Conservation (phyloP, 2,888 invertebrate species). For the Hecatera dysodea region DNA sequence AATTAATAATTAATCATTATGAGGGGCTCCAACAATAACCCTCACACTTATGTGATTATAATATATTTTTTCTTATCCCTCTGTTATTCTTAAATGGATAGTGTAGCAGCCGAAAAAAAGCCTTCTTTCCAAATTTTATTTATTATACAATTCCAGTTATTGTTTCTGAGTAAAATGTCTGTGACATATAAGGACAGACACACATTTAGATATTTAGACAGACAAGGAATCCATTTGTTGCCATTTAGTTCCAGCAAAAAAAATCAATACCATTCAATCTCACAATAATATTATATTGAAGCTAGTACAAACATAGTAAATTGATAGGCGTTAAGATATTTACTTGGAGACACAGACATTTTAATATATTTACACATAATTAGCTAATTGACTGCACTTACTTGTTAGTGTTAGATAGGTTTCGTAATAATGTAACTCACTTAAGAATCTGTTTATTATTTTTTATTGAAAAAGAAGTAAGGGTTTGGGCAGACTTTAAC, state of each 20-base stretch:
- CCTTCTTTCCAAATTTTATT: not conserved
- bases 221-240: not conserved
- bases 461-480: not conserved
- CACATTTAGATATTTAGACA: not conserved
- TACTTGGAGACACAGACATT: constrained; percentile 2
- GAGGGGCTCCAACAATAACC: not conserved
- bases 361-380: constrained; percentile 13
- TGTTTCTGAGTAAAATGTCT: too few species aligned
- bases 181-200: not conserved
- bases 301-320: constrained; percentile 52
- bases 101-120: not conserved
- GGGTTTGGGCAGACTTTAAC: not conserved
- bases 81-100: too few species aligned
- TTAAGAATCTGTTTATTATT: not conserved
- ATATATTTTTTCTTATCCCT: not conserved
- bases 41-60: not conserved
- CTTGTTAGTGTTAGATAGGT: not conserved
- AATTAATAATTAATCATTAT: too few species aligned
- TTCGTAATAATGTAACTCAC: not conserved
- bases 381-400: not conserved
- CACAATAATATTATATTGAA: constrained; percentile 10
- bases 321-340: constrained; percentile 19
- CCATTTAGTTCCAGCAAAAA: not conserved
- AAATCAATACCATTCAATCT: constrained; percentile 6
- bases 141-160: not conserved